These are phyloP conservation scores for Tiliacea aurago DNA, from an alignment of 2,888 invertebrate genomes.

Conservation along the genomic window DNA sequence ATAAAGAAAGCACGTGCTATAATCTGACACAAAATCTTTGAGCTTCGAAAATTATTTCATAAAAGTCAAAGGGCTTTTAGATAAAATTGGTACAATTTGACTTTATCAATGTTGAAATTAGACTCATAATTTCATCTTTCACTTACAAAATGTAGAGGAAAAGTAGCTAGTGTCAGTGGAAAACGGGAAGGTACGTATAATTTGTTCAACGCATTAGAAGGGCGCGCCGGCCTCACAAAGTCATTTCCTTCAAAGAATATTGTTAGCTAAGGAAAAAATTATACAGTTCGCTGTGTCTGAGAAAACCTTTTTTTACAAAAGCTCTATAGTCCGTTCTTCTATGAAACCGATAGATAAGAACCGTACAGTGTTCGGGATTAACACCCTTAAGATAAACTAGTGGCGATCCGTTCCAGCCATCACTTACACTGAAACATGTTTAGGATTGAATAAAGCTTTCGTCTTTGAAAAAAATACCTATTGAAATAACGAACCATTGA, in stretches of 20 bases:
- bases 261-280: conserved; percentile 51
- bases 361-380: conserved; percentile 71
- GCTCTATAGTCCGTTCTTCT: conserved; percentile 47
- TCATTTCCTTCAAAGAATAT: conserved; percentile 49
- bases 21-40: conserved; percentile 12
- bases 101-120: conserved; percentile 34
- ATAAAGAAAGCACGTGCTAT: background rate
- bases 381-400: conserved; percentile 74
- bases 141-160: conserved; percentile 10
- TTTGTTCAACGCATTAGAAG: conserved; percentile 38
- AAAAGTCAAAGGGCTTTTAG: background rate
- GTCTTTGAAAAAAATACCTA: conserved; percentile 69
- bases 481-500: conserved; percentile 68
- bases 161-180: conserved; percentile 1
- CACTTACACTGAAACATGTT: conserved; percentile 70
- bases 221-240: conserved; percentile 28
- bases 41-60: conserved; percentile 3
- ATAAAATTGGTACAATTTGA: conserved; percentile 6
- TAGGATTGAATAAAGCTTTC: conserved; percentile 70
- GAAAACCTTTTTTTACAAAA: conserved; percentile 61
- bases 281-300: conserved; percentile 52
- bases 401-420: conserved; percentile 69
- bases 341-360: conserved; percentile 70
- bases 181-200: conserved; percentile 20
- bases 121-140: conserved; percentile 24